phyloP scores from a whole-genome alignment of 2,797 vertebrate species.

The Thalassophryne amazonica region DNA sequence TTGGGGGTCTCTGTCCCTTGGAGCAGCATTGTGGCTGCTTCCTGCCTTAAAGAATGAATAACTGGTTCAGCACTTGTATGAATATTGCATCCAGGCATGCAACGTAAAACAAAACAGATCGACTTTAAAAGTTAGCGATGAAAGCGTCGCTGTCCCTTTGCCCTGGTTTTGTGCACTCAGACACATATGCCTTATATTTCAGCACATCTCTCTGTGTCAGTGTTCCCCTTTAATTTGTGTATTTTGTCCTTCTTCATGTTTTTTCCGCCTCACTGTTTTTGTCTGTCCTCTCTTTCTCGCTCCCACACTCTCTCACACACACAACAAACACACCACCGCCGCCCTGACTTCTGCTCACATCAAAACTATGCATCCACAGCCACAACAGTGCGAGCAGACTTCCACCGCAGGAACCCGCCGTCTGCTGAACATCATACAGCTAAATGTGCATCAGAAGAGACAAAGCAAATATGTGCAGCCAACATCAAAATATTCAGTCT shows the following conservation, averaged over 20 bases:
- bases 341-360: slow-evolving; percentile 66
- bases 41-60: no score
- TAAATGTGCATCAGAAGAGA: slow-evolving; percentile 67
- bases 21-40: no score
- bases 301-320: slow-evolving; percentile 56
- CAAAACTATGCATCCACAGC: slow-evolving; percentile 68
- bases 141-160: no score
- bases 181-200: slow-evolving; percentile 13
- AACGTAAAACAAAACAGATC: no score
- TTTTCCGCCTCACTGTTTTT: slow-evolving; percentile 22
- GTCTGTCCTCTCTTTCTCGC: slow-evolving; percentile 56
- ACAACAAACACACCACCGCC: slow-evolving; percentile 68
- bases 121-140: no score
- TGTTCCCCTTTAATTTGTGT: slow-evolving; percentile 29
- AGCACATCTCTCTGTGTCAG: slow-evolving; percentile 15
- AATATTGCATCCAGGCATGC: no score
- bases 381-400: slow-evolving; percentile 57
- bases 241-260: slow-evolving; percentile 25
- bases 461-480: slow-evolving; percentile 76
- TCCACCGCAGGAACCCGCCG: slow-evolving; percentile 56
- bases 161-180: slow-evolving; percentile 9
- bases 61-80: no score
- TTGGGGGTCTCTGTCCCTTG: no score
- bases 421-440: slow-evolving; percentile 58
- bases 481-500: slow-evolving; percentile 58